Base-by-base conservation (phyloP, 2,797 vertebrate genomes). In the Helarctos malayanus region DNA sequence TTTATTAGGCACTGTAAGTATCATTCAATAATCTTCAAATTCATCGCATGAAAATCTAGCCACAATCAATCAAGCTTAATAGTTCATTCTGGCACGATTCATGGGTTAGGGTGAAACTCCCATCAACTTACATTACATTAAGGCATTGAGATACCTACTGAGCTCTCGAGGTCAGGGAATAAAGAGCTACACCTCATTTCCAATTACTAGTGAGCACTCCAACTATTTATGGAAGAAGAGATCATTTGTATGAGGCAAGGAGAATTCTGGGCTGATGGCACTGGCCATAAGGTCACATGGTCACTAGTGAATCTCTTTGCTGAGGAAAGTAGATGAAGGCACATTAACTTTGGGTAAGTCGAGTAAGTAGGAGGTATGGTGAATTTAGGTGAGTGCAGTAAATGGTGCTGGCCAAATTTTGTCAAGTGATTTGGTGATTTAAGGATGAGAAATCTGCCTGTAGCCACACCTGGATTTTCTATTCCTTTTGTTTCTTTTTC, bases 1-100 rank as follows among this genome's bases (percentile, higher is more conserved):
- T 99, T 99, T 99, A 99, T 99, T 99, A 99, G 99, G 99, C 99
- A 99, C 99, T 99, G 99, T 99, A 99, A 99, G 99, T 99, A 99
- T 99, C 99, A 99, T 99, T 99, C 99, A 99, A 99, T 99, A 99
- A 99, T 99, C 99, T 99, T 99, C 99, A 76, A 99, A 99, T 99
- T 99, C 99, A 79, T 41, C 49, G 75, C 21, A 89, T 76, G 57
- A 68, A 87, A 88, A 88, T 80, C n/a, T 54, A 89, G 65, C 61
- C 59, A 83, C 11, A 59, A 75, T 86, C 45, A 71, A 68, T 89
- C 69, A 92, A 78, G 71, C 12, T 73, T 90, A 75, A 45, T 1
- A 69, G 8, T 76, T 95, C 83, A 87, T 86, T 93, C 80, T 79
- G 32, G 35, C 23, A n/a, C 19, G 89, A 38, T 89, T 59, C 52